phyloP scores from a whole-genome alignment of 2,113 vertebrate genomes.

The Perccottus glenii region DNA sequence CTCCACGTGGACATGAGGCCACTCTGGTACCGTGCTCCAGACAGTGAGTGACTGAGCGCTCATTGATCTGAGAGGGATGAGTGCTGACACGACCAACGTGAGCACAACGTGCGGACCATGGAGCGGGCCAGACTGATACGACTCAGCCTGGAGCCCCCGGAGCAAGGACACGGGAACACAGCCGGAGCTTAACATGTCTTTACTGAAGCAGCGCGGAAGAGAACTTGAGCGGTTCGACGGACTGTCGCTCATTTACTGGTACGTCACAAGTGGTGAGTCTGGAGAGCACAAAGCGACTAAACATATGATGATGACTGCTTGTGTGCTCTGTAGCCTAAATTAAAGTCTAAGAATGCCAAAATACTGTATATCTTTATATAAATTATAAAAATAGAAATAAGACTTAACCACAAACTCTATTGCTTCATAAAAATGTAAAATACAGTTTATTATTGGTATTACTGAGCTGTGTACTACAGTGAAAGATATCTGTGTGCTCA shows the following conservation, averaged over 20 bases:
- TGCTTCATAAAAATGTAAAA: too few species aligned
- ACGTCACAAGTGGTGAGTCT: slow-evolving; percentile 38
- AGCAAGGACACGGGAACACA: background rate
- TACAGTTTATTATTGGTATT: too few species aligned
- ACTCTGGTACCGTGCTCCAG: too few species aligned
- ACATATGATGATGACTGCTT: background rate
- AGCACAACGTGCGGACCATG: background rate
- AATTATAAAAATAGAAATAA: too few species aligned
- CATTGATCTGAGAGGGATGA: background rate
- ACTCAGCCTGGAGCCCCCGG: background rate
- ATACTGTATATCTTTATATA: too few species aligned
- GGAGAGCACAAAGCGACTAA: background rate
- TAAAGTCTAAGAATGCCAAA: background rate
- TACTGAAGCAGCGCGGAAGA: slow-evolving; percentile 76
- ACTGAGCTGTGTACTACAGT: too few species aligned
- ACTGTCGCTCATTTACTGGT: slow-evolving; percentile 90
- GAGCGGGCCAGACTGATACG: too few species aligned
- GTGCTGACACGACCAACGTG: background rate
- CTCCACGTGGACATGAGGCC: too few species aligned
- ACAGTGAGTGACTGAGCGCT: too few species aligned
- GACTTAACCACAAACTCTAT: too few species aligned
- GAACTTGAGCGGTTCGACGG: slow-evolving; percentile 85
- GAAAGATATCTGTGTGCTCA: too few species aligned
- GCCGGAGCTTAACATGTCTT: slow-evolving; percentile 76
- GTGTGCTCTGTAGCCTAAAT: background rate